Evolutionary conservation across 1,140 invertebrate species (phyloP).

Genomic region (Delia radicum): DNA sequence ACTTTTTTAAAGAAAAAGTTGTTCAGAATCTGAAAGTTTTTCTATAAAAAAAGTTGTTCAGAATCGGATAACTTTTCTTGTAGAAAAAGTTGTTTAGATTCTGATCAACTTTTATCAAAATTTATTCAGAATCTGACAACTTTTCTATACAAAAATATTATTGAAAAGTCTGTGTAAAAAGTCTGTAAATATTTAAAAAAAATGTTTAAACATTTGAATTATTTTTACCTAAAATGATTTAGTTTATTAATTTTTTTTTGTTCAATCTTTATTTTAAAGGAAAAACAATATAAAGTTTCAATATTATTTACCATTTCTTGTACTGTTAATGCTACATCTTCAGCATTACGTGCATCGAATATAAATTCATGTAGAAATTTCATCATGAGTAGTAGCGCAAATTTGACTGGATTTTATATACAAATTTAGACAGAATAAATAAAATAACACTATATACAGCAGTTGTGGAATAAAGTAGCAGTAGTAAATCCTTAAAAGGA

Average conservation of each 20-base stretch:
- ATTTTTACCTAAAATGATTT: no score
- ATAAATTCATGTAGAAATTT: slow-evolving; percentile 54
- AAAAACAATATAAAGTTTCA: no score
- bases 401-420: not conserved
- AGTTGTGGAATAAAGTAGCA: not conserved
- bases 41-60: no score
- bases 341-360: slow-evolving; percentile 46
- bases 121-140: not conserved
- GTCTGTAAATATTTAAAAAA: no score
- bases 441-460: no score
- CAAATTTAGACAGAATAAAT: not conserved
- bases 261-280: not conserved
- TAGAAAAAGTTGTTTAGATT: not conserved
- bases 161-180: not conserved
- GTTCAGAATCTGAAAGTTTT: no score
- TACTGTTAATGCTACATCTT: slow-evolving; percentile 48
- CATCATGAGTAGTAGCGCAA: slow-evolving; percentile 51
- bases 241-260: no score
- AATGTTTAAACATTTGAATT: no score
- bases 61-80: no score
- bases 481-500: not conserved
- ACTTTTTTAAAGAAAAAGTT: no score
- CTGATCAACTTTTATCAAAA: not conserved
- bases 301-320: slow-evolving; percentile 51
- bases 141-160: not conserved